Conservation (phyloP, 2,797 vertebrate genomes). For the Sarcophilus harrisii region DNA sequence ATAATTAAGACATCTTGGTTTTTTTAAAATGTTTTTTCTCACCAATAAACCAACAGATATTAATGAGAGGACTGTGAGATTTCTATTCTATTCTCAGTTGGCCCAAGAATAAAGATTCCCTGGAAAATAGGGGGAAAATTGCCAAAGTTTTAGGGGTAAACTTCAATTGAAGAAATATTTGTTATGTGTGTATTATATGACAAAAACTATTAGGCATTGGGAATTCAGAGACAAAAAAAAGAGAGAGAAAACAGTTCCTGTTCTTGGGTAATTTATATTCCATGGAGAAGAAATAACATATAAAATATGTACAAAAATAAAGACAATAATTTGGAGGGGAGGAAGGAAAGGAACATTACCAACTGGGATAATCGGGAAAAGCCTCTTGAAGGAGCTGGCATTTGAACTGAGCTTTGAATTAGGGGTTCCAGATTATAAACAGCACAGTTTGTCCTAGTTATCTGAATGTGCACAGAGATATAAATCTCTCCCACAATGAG, state of each 20-base stretch:
- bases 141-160: slow-evolving; percentile 31
- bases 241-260: not conserved
- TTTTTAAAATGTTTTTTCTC: not conserved
- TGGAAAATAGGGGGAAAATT: not conserved
- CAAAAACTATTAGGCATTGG: not conserved
- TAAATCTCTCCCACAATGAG: slow-evolving; percentile 67
- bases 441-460: slow-evolving; percentile 69
- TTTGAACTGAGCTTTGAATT: not conserved
- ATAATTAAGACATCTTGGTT: not conserved
- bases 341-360: not conserved
- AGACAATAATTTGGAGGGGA: not conserved
- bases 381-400: not conserved
- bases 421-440: slow-evolving; percentile 17
- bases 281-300: not conserved
- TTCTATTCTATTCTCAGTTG: not conserved
- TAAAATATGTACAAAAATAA: not conserved
- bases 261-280: not conserved
- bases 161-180: not conserved
- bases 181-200: not conserved
- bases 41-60: not conserved
- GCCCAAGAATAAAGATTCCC: not conserved
- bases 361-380: not conserved
- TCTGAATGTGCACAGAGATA: slow-evolving; percentile 51
- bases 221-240: not conserved
- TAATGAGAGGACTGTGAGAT: not conserved